Conservation (phyloP, 2,888 invertebrate genomes). For the Oligia latruncula region DNA sequence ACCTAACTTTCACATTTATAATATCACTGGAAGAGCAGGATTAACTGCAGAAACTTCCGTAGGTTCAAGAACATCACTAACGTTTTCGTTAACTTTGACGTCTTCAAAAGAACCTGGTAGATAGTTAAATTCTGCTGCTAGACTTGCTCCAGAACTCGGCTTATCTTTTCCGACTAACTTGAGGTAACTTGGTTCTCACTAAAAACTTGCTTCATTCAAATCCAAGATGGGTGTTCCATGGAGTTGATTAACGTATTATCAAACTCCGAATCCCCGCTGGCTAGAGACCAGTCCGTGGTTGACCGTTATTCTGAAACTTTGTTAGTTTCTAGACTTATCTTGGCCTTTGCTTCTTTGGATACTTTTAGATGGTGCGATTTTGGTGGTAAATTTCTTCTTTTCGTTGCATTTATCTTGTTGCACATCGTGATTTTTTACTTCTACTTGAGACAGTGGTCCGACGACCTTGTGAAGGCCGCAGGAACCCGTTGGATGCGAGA, state of each 20-base stretch:
- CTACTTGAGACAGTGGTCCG: background rate
- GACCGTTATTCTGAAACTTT: conserved; percentile 66
- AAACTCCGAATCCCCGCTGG: conserved; percentile 60
- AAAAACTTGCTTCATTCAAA: conserved; percentile 58
- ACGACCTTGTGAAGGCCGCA: no score
- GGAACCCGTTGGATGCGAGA: no score
- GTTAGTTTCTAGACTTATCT: conserved; percentile 62
- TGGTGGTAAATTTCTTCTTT: background rate
- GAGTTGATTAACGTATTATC: conserved; percentile 64
- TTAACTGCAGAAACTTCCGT: conserved; percentile 21
- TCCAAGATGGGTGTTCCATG: conserved; percentile 52
- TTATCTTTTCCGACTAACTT: conserved; percentile 55
- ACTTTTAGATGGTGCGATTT: conserved; percentile 45
- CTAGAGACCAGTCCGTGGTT: conserved; percentile 55
- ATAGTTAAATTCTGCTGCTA: conserved; percentile 50
- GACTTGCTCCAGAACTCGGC: conserved; percentile 19
- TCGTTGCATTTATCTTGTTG: background rate
- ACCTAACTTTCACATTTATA: background rate
- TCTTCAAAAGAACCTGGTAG: conserved; percentile 23
- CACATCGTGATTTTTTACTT: background rate
- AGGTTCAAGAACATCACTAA: conserved; percentile 21
- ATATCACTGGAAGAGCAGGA: background rate
- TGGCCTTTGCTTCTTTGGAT: conserved; percentile 50
- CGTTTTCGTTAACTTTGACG: conserved; percentile 7
- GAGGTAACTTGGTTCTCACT: conserved; percentile 39